These are phyloP conservation scores for Trichomalopsis sarcophagae DNA, from an alignment of 1,140 invertebrate genomes.

Conservation along the genomic window DNA sequence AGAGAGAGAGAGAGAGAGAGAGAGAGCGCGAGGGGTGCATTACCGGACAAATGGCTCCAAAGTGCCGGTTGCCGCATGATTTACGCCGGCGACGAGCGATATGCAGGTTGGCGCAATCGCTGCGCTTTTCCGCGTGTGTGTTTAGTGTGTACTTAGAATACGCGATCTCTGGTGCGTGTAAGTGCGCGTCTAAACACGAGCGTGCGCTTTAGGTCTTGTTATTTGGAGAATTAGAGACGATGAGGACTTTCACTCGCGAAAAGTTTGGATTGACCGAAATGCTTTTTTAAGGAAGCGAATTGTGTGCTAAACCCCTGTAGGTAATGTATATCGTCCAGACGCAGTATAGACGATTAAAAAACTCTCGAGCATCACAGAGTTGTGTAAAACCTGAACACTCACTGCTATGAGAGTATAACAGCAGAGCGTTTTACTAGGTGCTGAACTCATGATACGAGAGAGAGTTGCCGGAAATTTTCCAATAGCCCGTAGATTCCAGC, in stretches of 20 bases:
- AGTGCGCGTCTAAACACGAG: too few species aligned
- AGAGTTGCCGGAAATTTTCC: slow-evolving; percentile 5
- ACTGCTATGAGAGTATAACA: background rate
- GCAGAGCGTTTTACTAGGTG: too few species aligned
- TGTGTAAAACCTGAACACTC: background rate
- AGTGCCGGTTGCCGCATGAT: slow-evolving; percentile 30
- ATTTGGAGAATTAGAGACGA: too few species aligned
- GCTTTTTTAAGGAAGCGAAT: too few species aligned
- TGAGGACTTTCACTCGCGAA: background rate
- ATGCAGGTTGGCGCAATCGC: slow-evolving; percentile 36
- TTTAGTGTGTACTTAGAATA: too few species aligned
- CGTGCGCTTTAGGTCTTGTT: too few species aligned
- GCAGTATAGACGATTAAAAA: background rate
- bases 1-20: too few species aligned
- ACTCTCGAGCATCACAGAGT: too few species aligned
- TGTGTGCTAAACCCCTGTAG: too few species aligned
- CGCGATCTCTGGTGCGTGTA: too few species aligned
- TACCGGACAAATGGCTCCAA: slow-evolving; percentile 43
- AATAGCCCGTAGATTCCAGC: background rate
- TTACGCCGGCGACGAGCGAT: slow-evolving; percentile 21
- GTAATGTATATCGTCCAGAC: too few species aligned
- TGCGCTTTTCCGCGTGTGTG: background rate
- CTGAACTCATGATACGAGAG: background rate
- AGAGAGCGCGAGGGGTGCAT: background rate
- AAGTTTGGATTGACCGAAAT: too few species aligned